These are phyloP conservation scores for Phalacrocorax brasilianus DNA, from an alignment of 2,113 vertebrate genomes.

Conservation along the genomic window DNA sequence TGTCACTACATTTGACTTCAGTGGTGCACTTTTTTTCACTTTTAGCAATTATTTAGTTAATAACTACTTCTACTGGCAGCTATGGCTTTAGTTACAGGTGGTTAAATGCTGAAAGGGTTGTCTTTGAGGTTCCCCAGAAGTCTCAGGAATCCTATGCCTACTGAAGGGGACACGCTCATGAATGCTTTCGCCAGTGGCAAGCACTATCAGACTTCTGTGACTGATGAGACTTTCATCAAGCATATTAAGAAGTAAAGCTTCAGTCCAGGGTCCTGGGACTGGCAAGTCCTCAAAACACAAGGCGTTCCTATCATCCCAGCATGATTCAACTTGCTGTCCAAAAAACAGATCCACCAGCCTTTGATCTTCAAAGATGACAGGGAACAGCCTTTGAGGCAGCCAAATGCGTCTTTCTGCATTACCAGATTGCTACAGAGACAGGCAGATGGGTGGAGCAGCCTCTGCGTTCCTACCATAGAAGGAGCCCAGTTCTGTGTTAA, in stretches of 20 bases:
- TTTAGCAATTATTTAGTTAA: not conserved
- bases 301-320: constrained; percentile 62
- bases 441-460: constrained; percentile 62
- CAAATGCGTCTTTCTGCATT: constrained; percentile 54
- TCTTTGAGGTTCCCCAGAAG: not conserved
- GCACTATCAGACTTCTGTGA: not conserved
- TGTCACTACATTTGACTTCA: not conserved
- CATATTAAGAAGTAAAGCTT: not conserved
- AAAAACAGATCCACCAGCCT: constrained; percentile 58
- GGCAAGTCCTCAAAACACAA: constrained; percentile 32
- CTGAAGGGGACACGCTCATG: not conserved
- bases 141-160: not conserved
- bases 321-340: constrained; percentile 65
- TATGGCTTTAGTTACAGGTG: not conserved
- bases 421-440: constrained; percentile 62
- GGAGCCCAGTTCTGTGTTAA: not conserved
- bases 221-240: constrained; percentile 19
- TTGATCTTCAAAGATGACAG: constrained; percentile 70
- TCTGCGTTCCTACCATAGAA: not conserved
- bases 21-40: not conserved
- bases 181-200: not conserved
- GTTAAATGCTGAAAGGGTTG: not conserved
- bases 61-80: not conserved
- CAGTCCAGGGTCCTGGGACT: constrained; percentile 35
- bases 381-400: constrained; percentile 58